These are phyloP conservation scores for Bhutanitis thaidina DNA, from an alignment of 2,888 invertebrate species.

Conservation along the genomic window DNA sequence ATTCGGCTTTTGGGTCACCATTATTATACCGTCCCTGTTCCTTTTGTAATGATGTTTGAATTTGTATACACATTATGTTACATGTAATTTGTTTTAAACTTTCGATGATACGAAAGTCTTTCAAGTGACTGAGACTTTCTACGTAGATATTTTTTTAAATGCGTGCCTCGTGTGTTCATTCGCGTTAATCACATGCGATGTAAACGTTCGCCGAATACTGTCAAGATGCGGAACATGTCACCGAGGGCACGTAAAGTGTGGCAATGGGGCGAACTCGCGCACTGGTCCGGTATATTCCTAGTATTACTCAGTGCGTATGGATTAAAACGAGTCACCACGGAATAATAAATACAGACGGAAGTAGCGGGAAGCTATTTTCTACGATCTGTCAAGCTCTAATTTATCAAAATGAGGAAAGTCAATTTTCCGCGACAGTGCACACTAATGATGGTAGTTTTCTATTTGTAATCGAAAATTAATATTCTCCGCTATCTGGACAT, in stretches of 20 bases:
- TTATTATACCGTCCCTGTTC: neutral
- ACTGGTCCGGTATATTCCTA: constrained; percentile 7
- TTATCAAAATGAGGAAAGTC: neutral
- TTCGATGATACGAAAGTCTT: constrained; percentile 13
- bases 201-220: constrained; percentile 8
- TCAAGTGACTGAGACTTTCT: constrained; percentile 11
- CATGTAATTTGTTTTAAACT: constrained; percentile 11
- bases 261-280: constrained; percentile 10
- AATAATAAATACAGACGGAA: constrained; percentile 4
- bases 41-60: constrained; percentile 6
- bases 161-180: constrained; percentile 5
- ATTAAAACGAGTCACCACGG: neutral
- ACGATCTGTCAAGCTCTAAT: neutral
- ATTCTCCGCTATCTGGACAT: neutral
- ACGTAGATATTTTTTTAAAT: constrained; percentile 13
- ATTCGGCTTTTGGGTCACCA: constrained; percentile 11
- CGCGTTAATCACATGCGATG: constrained; percentile 17
- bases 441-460: neutral
- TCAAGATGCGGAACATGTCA: constrained; percentile 12
- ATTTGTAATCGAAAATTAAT: constrained; percentile 2
- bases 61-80: neutral
- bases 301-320: constrained; percentile 1
- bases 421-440: constrained; percentile 11
- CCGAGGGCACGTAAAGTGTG: constrained; percentile 12
- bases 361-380: constrained; percentile 1